These are phyloP conservation scores for Clepsis dumicolana DNA, from an alignment of 2,888 invertebrate species.

Conservation along the genomic window DNA sequence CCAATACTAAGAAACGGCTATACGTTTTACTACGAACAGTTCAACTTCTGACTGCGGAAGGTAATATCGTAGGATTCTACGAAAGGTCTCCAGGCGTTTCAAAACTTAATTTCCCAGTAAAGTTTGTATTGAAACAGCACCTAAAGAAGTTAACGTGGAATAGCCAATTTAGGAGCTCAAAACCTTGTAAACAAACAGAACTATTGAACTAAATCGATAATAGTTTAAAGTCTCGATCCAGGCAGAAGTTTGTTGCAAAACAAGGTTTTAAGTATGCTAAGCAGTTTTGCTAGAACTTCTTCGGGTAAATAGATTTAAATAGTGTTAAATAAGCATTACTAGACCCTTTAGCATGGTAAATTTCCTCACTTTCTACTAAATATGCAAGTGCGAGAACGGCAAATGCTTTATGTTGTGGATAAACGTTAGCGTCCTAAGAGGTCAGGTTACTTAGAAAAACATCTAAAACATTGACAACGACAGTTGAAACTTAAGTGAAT, in stretches of 20 bases:
- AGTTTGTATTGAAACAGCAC: constrained; percentile 20
- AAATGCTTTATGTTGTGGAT: too few relatives aligned
- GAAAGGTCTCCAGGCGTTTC: constrained; percentile 12
- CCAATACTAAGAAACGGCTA: neutral
- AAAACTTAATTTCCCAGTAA: constrained; percentile 10
- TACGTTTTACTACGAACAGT: constrained; percentile 6
- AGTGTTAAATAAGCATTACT: neutral
- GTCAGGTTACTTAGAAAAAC: too few relatives aligned
- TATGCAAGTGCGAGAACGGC: too few relatives aligned
- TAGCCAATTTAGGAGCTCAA: constrained; percentile 18
- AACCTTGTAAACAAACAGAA: constrained; percentile 23
- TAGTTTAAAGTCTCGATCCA: constrained; percentile 19
- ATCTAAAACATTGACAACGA: too few relatives aligned
- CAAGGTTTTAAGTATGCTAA: constrained; percentile 27
- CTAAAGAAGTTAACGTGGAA: neutral
- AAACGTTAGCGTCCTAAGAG: too few relatives aligned
- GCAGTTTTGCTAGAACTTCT: constrained; percentile 13
- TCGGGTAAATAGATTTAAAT: constrained; percentile 3
- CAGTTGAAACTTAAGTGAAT: neutral
- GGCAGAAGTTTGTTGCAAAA: constrained; percentile 18
- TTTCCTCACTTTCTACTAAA: too few relatives aligned
- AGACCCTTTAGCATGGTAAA: too few relatives aligned
- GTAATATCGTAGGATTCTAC: constrained; percentile 13
- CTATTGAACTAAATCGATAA: constrained; percentile 15
- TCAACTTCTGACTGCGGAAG: neutral